phyloP scores from a whole-genome alignment of 2,113 vertebrate species.

The Mungos mungo region DNA sequence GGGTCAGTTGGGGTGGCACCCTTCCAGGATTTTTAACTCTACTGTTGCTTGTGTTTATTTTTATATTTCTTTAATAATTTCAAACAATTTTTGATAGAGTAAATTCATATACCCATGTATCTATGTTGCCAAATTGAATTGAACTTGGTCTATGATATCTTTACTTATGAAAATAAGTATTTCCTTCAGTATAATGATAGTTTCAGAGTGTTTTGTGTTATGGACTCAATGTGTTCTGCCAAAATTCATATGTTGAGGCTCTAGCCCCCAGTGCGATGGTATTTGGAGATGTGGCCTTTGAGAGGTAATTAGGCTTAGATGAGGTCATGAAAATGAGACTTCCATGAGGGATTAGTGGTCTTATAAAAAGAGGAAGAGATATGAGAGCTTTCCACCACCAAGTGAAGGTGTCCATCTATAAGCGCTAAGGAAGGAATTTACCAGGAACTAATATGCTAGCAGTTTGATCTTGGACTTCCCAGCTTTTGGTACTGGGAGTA shows the following conservation, averaged over 20 bases:
- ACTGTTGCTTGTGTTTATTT: background rate
- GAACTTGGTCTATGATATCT: background rate
- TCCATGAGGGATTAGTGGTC: background rate
- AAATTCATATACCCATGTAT: background rate
- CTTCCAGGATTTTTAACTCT: background rate
- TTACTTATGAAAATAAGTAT: background rate
- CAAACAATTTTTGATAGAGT: background rate
- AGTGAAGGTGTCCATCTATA: background rate
- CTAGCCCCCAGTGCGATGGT: background rate
- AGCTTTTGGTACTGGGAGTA: background rate
- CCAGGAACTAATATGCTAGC: background rate
- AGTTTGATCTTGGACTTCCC: background rate
- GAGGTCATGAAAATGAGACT: background rate
- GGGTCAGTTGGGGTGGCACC: background rate
- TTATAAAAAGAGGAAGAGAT: background rate
- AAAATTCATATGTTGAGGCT: background rate
- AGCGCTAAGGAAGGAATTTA: background rate
- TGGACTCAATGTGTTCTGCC: background rate
- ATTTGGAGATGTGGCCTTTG: background rate
- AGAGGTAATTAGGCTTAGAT: background rate
- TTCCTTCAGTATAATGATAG: background rate
- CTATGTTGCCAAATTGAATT: background rate
- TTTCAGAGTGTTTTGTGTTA: background rate
- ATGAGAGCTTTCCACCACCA: background rate
- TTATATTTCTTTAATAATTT: background rate